Evolutionary conservation across 2,113 vertebrate species (phyloP), one percentile per base, ranked within the genome.

Genomic region (Heteronetta atricapilla): DNA sequence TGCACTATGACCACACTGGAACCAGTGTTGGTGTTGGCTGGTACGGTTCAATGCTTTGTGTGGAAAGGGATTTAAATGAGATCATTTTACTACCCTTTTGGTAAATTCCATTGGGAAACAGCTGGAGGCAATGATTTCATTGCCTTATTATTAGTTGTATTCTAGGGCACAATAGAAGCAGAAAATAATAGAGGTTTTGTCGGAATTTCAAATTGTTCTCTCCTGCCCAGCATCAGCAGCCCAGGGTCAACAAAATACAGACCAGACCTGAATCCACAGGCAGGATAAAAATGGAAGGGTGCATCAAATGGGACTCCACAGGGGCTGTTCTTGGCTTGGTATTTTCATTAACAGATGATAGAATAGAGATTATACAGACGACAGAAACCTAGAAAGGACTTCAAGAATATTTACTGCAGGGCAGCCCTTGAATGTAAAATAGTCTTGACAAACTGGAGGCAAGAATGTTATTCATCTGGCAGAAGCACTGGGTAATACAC

Each of bases 91-190:
- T 94, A 93, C 88, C 46, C 80, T 84, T 96, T 95, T 82, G 58
- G 88, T 95, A 84, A 93, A 93, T 85, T 94, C 96, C 34, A 3
- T 38, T 82, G 92, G 92, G 95, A 96, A 96, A 93, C 95, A 97
- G 92, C 93, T 95, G 94, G 95, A 95, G 83, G 90, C 93, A 95
- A 95, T 96, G 95, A 97, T 92, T 96, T 94, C 94, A 93, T 87
- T 94, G 90, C 74, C 62, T 79, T 96, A 94, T 92, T 95, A 95
- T 95, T 94, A 92, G 74, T 66, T 93, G 81, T 59, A 77, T 95
- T 95, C 90, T 50, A 79, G 86, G 86, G 94, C 94, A 96, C 93
- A 96, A 96, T 95, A 94, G 94, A 82, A 94, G 15, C 40, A 93
- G 86, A 96, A 90, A 94, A 96, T 86, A 96, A 96, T 96, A 90